Evolutionary conservation across 2,888 invertebrate species (phyloP).

Genomic region (Flexamia atlantica): DNA sequence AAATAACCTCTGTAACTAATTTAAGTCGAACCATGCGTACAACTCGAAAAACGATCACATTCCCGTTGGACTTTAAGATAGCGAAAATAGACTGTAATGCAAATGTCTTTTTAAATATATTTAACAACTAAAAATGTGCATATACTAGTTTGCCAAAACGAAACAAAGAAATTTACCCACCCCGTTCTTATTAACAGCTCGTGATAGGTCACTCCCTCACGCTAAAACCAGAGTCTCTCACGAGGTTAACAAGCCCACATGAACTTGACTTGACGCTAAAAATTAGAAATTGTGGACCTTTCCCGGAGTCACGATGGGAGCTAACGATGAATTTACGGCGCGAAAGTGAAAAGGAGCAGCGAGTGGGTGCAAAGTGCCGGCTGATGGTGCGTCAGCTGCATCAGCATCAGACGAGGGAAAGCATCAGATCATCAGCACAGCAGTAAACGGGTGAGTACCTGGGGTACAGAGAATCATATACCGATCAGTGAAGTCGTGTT

Average conservation of each 20-base stretch:
- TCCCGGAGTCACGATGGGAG: constrained; percentile 14
- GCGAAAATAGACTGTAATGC: no score
- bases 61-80: no score
- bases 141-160: no score
- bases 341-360: constrained; percentile 17
- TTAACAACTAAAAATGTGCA: no score
- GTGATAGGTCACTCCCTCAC: constrained; percentile 2
- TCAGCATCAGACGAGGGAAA: constrained; percentile 1
- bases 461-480: background rate
- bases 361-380: constrained; percentile 27
- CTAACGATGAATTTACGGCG: constrained; percentile 23
- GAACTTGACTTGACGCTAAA: constrained; percentile 19
- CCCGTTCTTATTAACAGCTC: background rate
- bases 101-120: no score
- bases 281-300: constrained; percentile 33
- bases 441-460: background rate
- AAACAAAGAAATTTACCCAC: background rate
- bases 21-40: no score
- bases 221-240: background rate
- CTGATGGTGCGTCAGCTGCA: constrained; percentile 7
- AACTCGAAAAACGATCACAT: no score
- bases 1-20: no score
- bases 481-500: no score
- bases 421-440: background rate
- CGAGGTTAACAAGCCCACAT: background rate